phyloP scores from a whole-genome alignment of 1,140 invertebrate genomes.

The Drosophila truncata region DNA sequence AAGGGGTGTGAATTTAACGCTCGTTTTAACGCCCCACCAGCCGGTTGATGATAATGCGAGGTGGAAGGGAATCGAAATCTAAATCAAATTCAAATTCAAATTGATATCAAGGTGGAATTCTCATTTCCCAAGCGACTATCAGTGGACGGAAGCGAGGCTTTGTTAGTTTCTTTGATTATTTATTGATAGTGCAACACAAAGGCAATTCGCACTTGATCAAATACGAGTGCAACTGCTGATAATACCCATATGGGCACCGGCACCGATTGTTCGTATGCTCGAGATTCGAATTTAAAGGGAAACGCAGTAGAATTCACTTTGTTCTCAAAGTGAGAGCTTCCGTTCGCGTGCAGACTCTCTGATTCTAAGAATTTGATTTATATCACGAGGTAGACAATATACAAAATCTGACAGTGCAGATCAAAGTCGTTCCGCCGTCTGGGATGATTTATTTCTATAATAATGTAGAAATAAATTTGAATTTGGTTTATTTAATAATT shows the following conservation, averaged over 20 bases:
- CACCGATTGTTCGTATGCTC: conserved; percentile 6
- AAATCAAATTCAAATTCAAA: conserved; percentile 8
- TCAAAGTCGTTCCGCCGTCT: conserved; percentile 40
- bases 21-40: conserved; percentile 23
- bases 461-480: no score
- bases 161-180: conserved; percentile 31
- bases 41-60: not conserved
- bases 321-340: conserved; percentile 48
- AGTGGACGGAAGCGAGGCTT: conserved; percentile 29
- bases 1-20: conserved; percentile 67
- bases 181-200: conserved; percentile 65
- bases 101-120: conserved; percentile 40
- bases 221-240: conserved; percentile 36
- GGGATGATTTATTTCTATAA: conserved; percentile 3
- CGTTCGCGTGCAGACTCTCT: conserved; percentile 53
- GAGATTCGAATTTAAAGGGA: conserved; percentile 6
- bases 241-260: conserved; percentile 6
- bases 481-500: conserved; percentile 1
- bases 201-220: conserved; percentile 56
- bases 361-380: conserved; percentile 41
- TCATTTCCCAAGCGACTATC: conserved; percentile 33
- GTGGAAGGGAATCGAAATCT: not conserved
- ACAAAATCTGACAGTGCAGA: conserved; percentile 9
- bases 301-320: conserved; percentile 39
- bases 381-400: conserved; percentile 8